Evolutionary conservation across 2,888 invertebrate genomes (phyloP).

Genomic region (Drosophila merina): DNA sequence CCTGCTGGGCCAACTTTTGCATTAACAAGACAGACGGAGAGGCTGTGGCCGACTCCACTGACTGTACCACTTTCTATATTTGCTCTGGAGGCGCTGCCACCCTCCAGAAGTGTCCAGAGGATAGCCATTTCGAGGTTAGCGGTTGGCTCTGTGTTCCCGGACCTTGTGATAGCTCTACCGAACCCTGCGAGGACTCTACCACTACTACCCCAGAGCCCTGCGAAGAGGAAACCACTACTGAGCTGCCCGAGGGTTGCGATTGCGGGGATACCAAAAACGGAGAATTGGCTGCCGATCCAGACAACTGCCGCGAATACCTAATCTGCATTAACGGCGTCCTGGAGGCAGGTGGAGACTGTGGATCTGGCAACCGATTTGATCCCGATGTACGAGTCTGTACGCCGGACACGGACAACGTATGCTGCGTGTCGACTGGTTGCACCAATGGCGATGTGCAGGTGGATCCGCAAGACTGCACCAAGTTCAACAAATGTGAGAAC

Average conservation of each 20-base stretch:
- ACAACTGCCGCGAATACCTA: slow-evolving; percentile 65
- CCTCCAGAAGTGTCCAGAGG: slow-evolving; percentile 38
- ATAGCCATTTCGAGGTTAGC: slow-evolving; percentile 52
- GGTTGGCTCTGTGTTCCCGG: slow-evolving; percentile 54
- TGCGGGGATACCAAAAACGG: slow-evolving; percentile 60
- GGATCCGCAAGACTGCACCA: slow-evolving; percentile 38
- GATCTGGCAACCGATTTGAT: slow-evolving; percentile 67
- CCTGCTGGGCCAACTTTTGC: slow-evolving; percentile 71
- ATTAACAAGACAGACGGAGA: slow-evolving; percentile 51
- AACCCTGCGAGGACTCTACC: background rate
- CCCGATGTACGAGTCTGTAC: background rate
- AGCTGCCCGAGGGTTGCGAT: slow-evolving; percentile 36
- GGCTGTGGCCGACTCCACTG: slow-evolving; percentile 27
- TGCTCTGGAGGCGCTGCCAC: slow-evolving; percentile 45
- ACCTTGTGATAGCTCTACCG: slow-evolving; percentile 25
- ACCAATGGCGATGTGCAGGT: background rate
- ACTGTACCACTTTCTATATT: slow-evolving; percentile 57
- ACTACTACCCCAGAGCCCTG: slow-evolving; percentile 10
- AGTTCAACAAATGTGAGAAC: slow-evolving; percentile 39
- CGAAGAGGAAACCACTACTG: slow-evolving; percentile 6
- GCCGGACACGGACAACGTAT: slow-evolving; percentile 38
- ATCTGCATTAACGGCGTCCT: slow-evolving; percentile 66
- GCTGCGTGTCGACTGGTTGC: slow-evolving; percentile 39
- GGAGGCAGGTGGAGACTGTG: slow-evolving; percentile 62
- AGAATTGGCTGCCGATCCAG: slow-evolving; percentile 50